Evolutionary conservation across 2,888 invertebrate genomes (phyloP).

Genomic region (Sarcophaga rosellei): DNA sequence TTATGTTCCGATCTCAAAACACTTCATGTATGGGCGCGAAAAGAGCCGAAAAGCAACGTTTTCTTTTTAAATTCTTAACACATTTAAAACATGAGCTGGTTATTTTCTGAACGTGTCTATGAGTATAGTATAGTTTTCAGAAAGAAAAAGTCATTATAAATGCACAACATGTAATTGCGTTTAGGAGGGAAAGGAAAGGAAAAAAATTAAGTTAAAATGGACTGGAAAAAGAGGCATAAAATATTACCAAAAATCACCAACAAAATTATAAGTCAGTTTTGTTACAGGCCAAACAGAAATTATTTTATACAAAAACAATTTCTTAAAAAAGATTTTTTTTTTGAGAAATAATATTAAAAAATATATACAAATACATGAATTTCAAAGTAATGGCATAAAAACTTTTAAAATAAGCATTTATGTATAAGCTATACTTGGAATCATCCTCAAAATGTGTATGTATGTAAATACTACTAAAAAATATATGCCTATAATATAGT

Average conservation of each 20-base stretch:
- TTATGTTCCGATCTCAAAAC: neutral
- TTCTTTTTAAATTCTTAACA: constrained; percentile 54
- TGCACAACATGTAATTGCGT: constrained; percentile 48
- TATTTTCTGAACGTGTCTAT: constrained; percentile 50
- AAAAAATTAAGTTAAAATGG: constrained; percentile 1
- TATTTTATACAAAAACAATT: neutral
- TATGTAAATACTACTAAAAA: no score
- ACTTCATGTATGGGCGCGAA: constrained; percentile 6
- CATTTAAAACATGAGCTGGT: constrained; percentile 57
- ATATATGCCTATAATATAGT: no score
- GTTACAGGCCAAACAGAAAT: neutral
- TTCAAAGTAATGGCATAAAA: neutral
- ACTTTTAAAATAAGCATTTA: no score
- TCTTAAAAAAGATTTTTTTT: neutral
- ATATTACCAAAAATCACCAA: constrained; percentile 50
- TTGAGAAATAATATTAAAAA: neutral
- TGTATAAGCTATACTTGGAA: neutral
- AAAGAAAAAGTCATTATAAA: constrained; percentile 45
- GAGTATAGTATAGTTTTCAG: constrained; percentile 8
- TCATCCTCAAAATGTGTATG: constrained; percentile 2
- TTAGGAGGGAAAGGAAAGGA: neutral
- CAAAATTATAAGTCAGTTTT: constrained; percentile 16
- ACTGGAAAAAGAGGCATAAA: constrained; percentile 29
- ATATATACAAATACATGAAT: neutral
- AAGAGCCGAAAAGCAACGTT: neutral